phyloP scores from a whole-genome alignment of 1,140 invertebrate species.

The Trachelipus rathkii region DNA sequence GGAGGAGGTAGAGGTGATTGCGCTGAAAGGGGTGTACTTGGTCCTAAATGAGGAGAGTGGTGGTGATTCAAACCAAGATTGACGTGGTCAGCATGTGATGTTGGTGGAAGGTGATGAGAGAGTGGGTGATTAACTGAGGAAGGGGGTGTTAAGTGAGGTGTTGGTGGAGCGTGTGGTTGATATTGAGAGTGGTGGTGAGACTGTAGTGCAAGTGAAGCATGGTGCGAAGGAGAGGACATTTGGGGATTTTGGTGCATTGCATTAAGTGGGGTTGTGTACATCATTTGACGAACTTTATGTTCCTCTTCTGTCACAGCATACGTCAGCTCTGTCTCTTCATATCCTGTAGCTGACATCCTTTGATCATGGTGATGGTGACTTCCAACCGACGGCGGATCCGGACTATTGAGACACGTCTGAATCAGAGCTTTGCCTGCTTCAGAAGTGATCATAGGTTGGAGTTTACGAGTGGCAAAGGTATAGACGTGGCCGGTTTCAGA shows the following conservation, averaged over 20 bases:
- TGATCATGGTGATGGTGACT: conserved; percentile 62
- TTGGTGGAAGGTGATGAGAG: conserved; percentile 32
- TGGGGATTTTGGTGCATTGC: conserved; percentile 43
- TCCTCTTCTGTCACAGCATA: conserved; percentile 85
- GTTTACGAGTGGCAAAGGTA: conserved; percentile 96
- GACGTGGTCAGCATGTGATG: conserved; percentile 46
- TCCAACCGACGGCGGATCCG: conserved; percentile 73
- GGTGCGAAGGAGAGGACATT: conserved; percentile 46
- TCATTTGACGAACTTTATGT: conserved; percentile 88
- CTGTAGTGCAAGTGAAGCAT: conserved; percentile 50
- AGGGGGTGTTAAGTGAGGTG: conserved; percentile 40
- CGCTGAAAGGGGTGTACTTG: conserved; percentile 48
- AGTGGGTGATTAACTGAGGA: conserved; percentile 40
- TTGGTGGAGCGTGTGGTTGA: conserved; percentile 42
- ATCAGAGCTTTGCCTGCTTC: conserved; percentile 97
- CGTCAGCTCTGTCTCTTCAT: too few species aligned
- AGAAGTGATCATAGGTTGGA: conserved; percentile 99
- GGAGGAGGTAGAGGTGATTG: conserved; percentile 52
- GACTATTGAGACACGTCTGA: conserved; percentile 96
- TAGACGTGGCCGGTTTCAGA: conserved; percentile 98
- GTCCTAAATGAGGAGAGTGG: conserved; percentile 45
- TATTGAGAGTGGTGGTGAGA: conserved; percentile 43
- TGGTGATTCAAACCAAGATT: conserved; percentile 41
- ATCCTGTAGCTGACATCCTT: conserved; percentile 95
- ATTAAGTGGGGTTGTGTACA: conserved; percentile 58